Base-by-base conservation (phyloP, 1,140 invertebrate species). In the Papilio glaucus region DNA sequence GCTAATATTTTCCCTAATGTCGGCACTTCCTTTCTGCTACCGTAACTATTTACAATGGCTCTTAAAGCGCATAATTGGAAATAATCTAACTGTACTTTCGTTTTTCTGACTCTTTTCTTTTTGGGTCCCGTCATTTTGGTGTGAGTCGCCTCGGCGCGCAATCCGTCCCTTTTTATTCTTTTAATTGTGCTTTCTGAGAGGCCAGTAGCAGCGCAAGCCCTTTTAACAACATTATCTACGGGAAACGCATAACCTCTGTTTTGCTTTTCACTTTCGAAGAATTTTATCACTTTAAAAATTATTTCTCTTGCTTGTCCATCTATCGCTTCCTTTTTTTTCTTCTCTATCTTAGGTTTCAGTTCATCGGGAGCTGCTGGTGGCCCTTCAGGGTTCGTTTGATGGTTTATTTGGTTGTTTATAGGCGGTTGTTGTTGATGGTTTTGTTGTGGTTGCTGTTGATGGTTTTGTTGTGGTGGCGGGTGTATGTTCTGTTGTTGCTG, bases 181-280 rank as follows among this genome's bases (percentile, higher is more conserved):
- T 92, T 92, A 7, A 92, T 92, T 0, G 90, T 92, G 37, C 90
- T 92, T 71, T 92, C 90, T 1, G 90, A 92, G 5, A 92, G 41
- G 1, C 89, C 90, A 1, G 90, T 92, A 4, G 90, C 90, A 0
- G 90, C 89, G 76, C 87, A 91, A 1, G 90, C 88, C 7, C 90
- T 69, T 80, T 92, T 92, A 0, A 92, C 87, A 10, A 92, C 90
- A 70, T 92, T 92, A 57, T 92, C 90, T 0, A 92, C 90, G 5
- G 90, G 89, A 72, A 88, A 92, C 0, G 89, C 85, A 65, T 92
- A 92, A 24, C 90, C 90, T 72, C 88, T 85, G 18, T 88, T 91
- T 67, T 90, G 88, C 85, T 92, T 92, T 80, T 92, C 90, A 61
- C 88, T 91, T 69, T 92, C 90, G 72, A 92, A 92, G 68, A 92